A percentile compares a stretch with the other conserved stretches of the same genome.
Conservation (phyloP, 1,140 invertebrate genomes). For the Meloidogyne floridensis region DNA sequence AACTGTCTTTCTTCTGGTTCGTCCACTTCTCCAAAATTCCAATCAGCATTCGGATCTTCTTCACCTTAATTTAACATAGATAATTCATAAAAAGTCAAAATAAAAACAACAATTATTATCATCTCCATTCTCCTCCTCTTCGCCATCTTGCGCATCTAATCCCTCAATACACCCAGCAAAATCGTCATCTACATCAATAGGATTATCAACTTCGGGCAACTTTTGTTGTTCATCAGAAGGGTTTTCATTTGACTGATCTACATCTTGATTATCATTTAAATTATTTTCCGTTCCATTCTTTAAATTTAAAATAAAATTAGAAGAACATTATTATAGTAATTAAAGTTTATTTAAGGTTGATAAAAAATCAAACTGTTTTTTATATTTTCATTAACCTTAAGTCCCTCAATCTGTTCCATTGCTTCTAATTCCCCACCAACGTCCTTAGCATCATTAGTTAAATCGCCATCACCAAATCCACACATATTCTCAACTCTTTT, state of each 20-base stretch:
- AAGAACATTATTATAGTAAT: too few relatives aligned
- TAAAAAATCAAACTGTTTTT: neutral
- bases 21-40: constrained; percentile 67
- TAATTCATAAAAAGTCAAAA: neutral
- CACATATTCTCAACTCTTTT: constrained; percentile 47
- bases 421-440: constrained; percentile 89
- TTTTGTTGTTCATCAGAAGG: constrained; percentile 75
- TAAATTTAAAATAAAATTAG: neutral
- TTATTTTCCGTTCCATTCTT: constrained; percentile 20
- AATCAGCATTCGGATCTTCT: constrained; percentile 54
- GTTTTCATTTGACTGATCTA: constrained; percentile 80
- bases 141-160: constrained; percentile 53
- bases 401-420: constrained; percentile 76
- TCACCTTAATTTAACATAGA: constrained; percentile 31
- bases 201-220: constrained; percentile 68
- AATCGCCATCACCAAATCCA: constrained; percentile 67
- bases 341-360: too few relatives aligned
- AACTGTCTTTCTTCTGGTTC: constrained; percentile 61
- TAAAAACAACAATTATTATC: neutral
- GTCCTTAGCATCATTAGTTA: constrained; percentile 73
- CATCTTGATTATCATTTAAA: constrained; percentile 67
- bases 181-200: constrained; percentile 63
- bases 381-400: constrained; percentile 43
- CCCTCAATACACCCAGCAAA: constrained; percentile 62
- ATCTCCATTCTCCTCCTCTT: constrained; percentile 30